phyloP scores from a whole-genome alignment of 1,140 invertebrate genomes.

The Macrotrachela quadricornifera region DNA sequence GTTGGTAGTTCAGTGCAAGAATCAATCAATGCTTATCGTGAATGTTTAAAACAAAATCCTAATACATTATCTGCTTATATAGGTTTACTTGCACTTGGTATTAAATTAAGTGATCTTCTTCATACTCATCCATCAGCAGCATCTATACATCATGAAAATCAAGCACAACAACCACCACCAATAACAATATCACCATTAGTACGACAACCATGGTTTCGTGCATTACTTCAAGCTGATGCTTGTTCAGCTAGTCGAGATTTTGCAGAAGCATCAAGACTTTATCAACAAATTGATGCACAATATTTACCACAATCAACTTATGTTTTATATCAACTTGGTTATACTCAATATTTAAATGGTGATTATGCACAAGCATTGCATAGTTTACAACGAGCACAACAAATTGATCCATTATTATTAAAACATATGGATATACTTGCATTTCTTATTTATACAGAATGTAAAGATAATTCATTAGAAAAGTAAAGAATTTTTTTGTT shows the following conservation, averaged over 20 bases:
- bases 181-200: no score
- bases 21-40: conserved; percentile 48
- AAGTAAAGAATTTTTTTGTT: conserved; percentile 13
- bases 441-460: conserved; percentile 31
- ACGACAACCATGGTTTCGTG: no score
- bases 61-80: no score
- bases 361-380: conserved; percentile 25
- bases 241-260: no score
- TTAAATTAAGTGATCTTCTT: no score
- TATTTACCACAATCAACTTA: conserved; percentile 10
- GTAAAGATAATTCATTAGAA: conserved; percentile 31
- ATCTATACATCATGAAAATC: no score
- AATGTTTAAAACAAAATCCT: conserved; percentile 31
- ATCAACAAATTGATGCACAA: no score
- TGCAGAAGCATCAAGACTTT: no score
- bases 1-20: conserved; percentile 44
- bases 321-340: conserved; percentile 41
- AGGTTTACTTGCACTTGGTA: no score
- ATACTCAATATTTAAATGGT: conserved; percentile 42
- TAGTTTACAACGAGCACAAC: conserved; percentile 29
- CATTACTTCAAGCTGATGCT: no score
- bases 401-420: conserved; percentile 37
- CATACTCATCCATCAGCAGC: no score
- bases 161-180: no score
- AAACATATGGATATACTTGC: conserved; percentile 35